Conservation (phyloP, 1,140 invertebrate genomes). For the Drosophila rhopaloa region DNA sequence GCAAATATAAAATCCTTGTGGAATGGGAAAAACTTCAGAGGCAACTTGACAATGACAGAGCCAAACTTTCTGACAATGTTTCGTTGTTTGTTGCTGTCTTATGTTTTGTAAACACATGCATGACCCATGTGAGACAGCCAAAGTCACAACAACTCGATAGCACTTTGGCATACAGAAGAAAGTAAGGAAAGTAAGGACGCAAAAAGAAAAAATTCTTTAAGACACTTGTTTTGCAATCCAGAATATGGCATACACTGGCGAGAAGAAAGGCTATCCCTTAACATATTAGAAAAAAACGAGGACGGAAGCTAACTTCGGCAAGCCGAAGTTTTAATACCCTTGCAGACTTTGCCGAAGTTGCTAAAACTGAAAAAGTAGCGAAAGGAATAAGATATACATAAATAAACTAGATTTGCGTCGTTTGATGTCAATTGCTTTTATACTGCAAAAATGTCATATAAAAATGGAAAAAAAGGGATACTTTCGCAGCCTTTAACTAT, state of each 20-base stretch:
- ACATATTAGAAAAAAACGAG: too few species aligned
- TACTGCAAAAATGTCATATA: too few species aligned
- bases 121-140: conserved; percentile 55
- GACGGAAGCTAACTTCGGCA: too few species aligned
- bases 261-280: too few species aligned
- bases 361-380: too few species aligned
- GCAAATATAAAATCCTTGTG: conserved; percentile 6
- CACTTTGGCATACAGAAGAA: conserved; percentile 8
- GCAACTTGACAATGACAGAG: conserved; percentile 77
- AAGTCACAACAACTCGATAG: conserved; percentile 62
- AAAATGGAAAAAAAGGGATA: too few species aligned
- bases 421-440: too few species aligned
- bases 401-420: too few species aligned
- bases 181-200: not conserved
- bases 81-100: conserved; percentile 52
- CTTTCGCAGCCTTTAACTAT: too few species aligned
- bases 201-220: conserved; percentile 19
- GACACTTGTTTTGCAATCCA: conserved; percentile 7
- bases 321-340: too few species aligned
- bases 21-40: conserved; percentile 54
- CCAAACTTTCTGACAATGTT: conserved; percentile 71
- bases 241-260: conserved; percentile 19
- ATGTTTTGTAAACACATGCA: conserved; percentile 76
- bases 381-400: too few species aligned
- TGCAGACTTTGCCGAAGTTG: too few species aligned